Percentiles rank a stretch among this genome's conserved stretches.
phyloP scores from a whole-genome alignment of 1,140 invertebrate genomes.

The Pygmarrhopalites habei region DNA sequence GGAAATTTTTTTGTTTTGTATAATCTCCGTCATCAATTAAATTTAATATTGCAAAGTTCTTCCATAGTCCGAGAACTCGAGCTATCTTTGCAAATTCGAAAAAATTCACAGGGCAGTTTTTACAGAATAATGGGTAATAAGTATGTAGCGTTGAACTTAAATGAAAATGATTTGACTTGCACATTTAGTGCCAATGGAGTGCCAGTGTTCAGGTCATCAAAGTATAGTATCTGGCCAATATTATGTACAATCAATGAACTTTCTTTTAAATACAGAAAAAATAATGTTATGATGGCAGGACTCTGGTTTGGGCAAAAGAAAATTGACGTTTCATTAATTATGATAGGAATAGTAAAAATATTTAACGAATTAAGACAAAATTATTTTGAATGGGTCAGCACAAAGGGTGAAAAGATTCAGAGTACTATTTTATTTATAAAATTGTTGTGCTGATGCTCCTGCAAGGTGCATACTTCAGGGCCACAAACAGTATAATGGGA shows the following conservation, averaged over 20 bases:
- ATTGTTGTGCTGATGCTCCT: conserved; percentile 10
- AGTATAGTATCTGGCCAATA: conserved; percentile 42
- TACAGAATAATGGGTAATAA: too few species aligned
- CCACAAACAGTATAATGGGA: conserved; percentile 22
- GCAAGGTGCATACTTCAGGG: conserved; percentile 20
- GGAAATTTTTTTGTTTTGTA: not conserved
- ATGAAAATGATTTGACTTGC: conserved; percentile 11
- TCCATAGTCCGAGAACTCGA: not conserved
- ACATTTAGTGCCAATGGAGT: conserved; percentile 40
- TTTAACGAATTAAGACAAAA: not conserved
- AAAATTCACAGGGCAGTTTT: not conserved
- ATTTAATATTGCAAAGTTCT: not conserved
- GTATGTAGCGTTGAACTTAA: not conserved
- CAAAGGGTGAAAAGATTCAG: not conserved
- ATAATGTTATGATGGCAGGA: conserved; percentile 35
- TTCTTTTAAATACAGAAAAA: conserved; percentile 17
- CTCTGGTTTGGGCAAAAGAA: conserved; percentile 26
- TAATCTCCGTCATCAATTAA: not conserved
- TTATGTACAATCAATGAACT: conserved; percentile 42
- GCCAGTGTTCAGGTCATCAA: conserved; percentile 43
- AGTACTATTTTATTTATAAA: conserved; percentile 5
- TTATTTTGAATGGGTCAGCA: conserved; percentile 7
- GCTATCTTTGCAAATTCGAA: not conserved
- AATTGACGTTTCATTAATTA: conserved; percentile 8
- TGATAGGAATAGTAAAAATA: not conserved